Base-by-base conservation (phyloP, 2,113 vertebrate genomes). In the Coturnix japonica region DNA sequence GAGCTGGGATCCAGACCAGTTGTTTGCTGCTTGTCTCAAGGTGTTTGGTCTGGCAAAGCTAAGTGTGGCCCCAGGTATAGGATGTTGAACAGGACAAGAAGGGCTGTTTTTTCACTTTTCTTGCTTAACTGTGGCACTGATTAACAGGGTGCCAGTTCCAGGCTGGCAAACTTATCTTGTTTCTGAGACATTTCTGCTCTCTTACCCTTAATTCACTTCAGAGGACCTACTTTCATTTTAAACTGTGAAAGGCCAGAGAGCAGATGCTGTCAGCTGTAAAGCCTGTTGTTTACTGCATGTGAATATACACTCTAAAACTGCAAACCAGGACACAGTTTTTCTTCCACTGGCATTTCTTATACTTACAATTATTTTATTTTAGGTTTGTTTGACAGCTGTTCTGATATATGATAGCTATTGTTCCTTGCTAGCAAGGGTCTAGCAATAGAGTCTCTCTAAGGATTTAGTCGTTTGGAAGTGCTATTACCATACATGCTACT, bases 331-430 rank as follows among this genome's bases (percentile, higher is more conserved):
- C 43, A 43, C 4, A 1, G 19, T 70, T 56, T 53, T 63, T 30
- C 46, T 25, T 6, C 2, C 12, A 3, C 13, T 37, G 56, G 49
- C 23, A 14, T 91, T 94, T 86, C 65, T 69, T 54, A 17, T 57
- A n/a, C 65, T 63, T 74, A 64, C 51, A 71, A 73, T 80, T 39
- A 37, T 18, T 85, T 30, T 33, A 20, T 81, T 90, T 69, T 54
- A 66, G 21, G 37, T 72, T 72, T 86, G n/a, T 23, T 9, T 63
- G 65, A 54, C 75, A 87, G 57, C 57, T 87, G 39, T 4, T 57
- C 76, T 94, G 44, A 89, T 51, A 37, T 73, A 82, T 85, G 75
- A 66, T 44, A 53, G 26, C 13, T 88, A 17, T 85, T 26, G 64
- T 44, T 92, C 10, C n/a, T 43, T 85, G 30, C 7, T 9, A 65